Percentiles rank a stretch among this genome's conserved stretches.
These are phyloP conservation scores for Ariopsis seemanni DNA, from an alignment of 2,113 vertebrate genomes.

Conservation along the genomic window DNA sequence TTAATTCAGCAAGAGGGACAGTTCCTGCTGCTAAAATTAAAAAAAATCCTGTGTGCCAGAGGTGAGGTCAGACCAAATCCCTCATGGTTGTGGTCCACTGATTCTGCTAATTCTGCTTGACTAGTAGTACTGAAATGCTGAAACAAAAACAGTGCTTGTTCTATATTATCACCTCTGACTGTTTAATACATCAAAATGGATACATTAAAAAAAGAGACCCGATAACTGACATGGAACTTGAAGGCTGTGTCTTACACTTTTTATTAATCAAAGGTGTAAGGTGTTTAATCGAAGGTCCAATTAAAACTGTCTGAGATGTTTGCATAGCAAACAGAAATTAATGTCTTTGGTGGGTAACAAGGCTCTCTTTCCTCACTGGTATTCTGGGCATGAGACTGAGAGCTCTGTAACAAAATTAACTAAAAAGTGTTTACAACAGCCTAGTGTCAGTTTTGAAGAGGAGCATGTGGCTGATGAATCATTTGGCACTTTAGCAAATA, in stretches of 20 bases:
- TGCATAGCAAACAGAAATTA: background rate
- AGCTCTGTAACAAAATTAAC: background rate
- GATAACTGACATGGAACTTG: background rate
- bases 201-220: background rate
- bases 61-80: background rate
- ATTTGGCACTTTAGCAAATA: background rate
- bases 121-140: background rate
- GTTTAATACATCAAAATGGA: background rate
- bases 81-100: background rate
- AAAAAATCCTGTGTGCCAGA: background rate
- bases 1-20: background rate
- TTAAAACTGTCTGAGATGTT: background rate
- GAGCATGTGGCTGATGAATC: constrained; percentile 1
- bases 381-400: background rate
- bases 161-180: background rate
- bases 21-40: background rate
- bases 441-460: background rate
- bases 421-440: background rate
- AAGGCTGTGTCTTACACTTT: background rate
- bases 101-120: background rate
- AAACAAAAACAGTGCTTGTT: background rate
- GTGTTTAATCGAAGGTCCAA: background rate
- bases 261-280: no score
- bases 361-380: background rate
- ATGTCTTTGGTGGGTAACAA: background rate